phyloP scores from a whole-genome alignment of 2,797 vertebrate species.

The Phoxinus dragarum region DNA sequence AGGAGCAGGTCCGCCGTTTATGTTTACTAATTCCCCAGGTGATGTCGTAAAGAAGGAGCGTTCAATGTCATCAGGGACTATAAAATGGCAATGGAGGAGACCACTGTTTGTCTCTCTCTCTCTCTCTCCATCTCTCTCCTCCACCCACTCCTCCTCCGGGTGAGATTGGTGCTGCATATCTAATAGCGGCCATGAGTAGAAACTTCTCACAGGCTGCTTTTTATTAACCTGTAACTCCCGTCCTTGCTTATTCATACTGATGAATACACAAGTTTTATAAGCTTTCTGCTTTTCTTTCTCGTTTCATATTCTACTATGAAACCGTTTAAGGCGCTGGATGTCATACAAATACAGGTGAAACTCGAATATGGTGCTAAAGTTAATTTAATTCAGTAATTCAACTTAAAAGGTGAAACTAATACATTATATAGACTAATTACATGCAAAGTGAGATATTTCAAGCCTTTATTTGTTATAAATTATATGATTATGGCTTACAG shows the following conservation, averaged over 20 bases:
- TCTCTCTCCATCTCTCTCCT: neutral
- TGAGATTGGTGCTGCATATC: constrained; percentile 40
- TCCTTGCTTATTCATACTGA: constrained; percentile 42
- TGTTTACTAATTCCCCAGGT: constrained; percentile 62
- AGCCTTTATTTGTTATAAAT: too few relatives aligned
- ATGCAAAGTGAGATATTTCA: too few relatives aligned
- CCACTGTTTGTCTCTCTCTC: constrained; percentile 28
- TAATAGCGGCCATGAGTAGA: constrained; percentile 46
- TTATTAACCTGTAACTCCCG: constrained; percentile 54
- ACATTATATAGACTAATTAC: too few relatives aligned
- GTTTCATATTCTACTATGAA: constrained; percentile 31
- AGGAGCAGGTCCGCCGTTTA: constrained; percentile 50
- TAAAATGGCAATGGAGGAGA: constrained; percentile 46
- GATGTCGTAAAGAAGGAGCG: constrained; percentile 56
- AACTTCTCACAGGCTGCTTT: constrained; percentile 46
- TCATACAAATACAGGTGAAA: neutral
- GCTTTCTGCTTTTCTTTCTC: constrained; percentile 23
- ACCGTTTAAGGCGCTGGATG: neutral
- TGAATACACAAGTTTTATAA: constrained; percentile 46
- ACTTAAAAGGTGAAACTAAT: too few relatives aligned
- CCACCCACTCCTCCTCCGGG: neutral
- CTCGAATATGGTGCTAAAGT: too few relatives aligned
- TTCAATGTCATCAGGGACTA: constrained; percentile 57
- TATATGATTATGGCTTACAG: too few relatives aligned
- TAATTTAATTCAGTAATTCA: too few relatives aligned